A percentile compares a stretch with the other conserved stretches of the same genome.
Conservation (phyloP, 2,888 invertebrate species). For the Drosophila yooni region DNA sequence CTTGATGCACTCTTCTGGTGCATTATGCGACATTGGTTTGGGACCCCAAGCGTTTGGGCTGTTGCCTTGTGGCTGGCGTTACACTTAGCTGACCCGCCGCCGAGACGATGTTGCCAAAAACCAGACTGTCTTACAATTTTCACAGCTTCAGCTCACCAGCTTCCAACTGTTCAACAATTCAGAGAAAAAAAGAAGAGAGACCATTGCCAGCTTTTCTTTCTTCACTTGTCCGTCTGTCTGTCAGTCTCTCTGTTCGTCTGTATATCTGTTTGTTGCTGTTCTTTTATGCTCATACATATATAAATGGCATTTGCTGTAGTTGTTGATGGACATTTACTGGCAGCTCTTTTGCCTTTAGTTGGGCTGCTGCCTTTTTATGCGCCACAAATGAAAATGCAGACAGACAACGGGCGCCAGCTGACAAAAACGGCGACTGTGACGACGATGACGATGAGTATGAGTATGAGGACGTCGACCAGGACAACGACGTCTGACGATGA, state of each 20-base stretch:
- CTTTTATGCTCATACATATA: constrained; percentile 58
- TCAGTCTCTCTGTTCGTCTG: constrained; percentile 23
- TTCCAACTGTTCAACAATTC: constrained; percentile 36
- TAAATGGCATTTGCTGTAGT: constrained; percentile 60
- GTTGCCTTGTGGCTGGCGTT: constrained; percentile 55
- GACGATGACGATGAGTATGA: constrained; percentile 7
- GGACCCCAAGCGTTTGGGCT: constrained; percentile 12
- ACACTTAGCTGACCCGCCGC: constrained; percentile 71
- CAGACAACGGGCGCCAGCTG: constrained; percentile 79
- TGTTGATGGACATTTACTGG: constrained; percentile 80
- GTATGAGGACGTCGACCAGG: constrained; percentile 51
- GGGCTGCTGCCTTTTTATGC: constrained; percentile 68
- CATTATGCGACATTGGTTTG: constrained; percentile 45
- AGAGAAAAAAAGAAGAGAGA: constrained; percentile 8
- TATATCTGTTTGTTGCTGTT: constrained; percentile 43
- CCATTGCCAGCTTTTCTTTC: constrained; percentile 14
- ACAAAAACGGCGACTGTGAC: constrained; percentile 24
- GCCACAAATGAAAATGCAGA: constrained; percentile 80
- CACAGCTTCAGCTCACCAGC: constrained; percentile 27
- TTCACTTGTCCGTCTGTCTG: constrained; percentile 1
- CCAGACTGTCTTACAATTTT: constrained; percentile 18
- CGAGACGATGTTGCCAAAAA: constrained; percentile 44
- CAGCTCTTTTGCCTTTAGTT: constrained; percentile 69
- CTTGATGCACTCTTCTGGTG: constrained; percentile 24
- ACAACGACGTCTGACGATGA: constrained; percentile 73